Evolutionary conservation across 2,888 invertebrate genomes (phyloP), one percentile per base, ranked within the genome.

Genomic region (Andrena chrysosceles): DNA sequence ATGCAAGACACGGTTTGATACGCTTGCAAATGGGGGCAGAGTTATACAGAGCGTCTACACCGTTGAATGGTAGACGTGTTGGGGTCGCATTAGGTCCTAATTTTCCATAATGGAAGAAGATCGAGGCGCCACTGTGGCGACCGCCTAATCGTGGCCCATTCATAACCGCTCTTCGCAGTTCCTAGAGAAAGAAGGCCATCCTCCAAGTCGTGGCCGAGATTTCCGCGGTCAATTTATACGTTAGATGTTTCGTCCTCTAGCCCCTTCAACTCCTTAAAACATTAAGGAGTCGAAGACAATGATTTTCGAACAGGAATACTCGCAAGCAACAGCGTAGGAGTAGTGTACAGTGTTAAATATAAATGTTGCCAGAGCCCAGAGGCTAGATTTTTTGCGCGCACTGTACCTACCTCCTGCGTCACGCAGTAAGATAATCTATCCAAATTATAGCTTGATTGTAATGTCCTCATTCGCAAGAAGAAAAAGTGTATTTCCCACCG

Each of bases 41-140:
- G 29, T 10, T 29, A 2, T 7, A 23, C 52, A 2, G 35, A 66
- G 8, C 23, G 23, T 33, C 75, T 83, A 85, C 85, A 76, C 83
- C 88, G 84, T 49, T 90, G 89, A 68, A 71, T 52, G 48, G 79
- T 79, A 71, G 77, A 79, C 85, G 84, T 81, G 87, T 81, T 62
- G 64, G 84, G 81, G 73, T 87, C 83, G 81, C 87, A 88, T 88
- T 88, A 90, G 89, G 89, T 86, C 86, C 90, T 90, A 91, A 92
- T 91, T 90, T 90, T 87, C 89, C 88, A 89, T 91, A 91, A 92
- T 91, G 91, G 90, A 89, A 85, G 90, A 90, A 85, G 89, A 87
- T 87, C 70, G 83, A 87, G 91, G 92, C 92, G 91, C 90, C 91
- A 89, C 85, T 73, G 77, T 76, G 89, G 85, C 85, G 85, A 84